Base-by-base conservation (phyloP, 2,113 vertebrate genomes). In the Gymnobelideus leadbeateri region DNA sequence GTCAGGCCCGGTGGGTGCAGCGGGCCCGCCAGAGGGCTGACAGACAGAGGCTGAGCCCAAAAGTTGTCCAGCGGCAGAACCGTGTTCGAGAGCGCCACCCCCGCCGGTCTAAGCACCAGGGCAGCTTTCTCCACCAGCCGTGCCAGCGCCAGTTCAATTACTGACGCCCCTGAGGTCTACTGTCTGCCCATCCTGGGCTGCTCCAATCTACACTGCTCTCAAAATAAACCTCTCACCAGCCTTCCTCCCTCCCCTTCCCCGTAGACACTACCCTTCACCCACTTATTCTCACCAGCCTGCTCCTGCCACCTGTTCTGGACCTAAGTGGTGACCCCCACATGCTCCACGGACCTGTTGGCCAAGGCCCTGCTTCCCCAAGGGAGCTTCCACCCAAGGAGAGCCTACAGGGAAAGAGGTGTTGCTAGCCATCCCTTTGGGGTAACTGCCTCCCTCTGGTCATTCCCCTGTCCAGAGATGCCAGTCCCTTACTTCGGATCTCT, bases 141-240 rank as follows among this genome's bases (percentile, higher is more conserved):
- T 98, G 99, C 99, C 99, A 99, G 98, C 99, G 99, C 97, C 99
- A 99, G 98, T 97, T 99, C 99, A 99, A 99, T 99, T 99, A 99
- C 98, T 99, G 98, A 99, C 91, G 19, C 16, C 19, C 21, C 7
- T 8, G n/a, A 84, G 68, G 68, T 84, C 19, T 6, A n/a, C n/a
- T 43, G n/a, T 84, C 68, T 43, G 68, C 68, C 68, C 68, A 23
- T 43, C 43, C 68, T 43, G 68, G 68, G 68, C 68, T 97, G 97
- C 97, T 95, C 96, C 96, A 96, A 89, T 91, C 89, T 93, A 94
- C 95, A 52, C 93, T 95, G 55, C 95, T 95, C 77, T 89, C 91
- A 84, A 49, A 84, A 84, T 94, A 89, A 53, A 54, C 53, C 25
- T 94, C 52, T 24, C 53, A 84, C 68, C 68, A 84, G 68, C 68